Conservation (phyloP, 1,140 invertebrate genomes). For the Mycetomoellerius zeteki region DNA sequence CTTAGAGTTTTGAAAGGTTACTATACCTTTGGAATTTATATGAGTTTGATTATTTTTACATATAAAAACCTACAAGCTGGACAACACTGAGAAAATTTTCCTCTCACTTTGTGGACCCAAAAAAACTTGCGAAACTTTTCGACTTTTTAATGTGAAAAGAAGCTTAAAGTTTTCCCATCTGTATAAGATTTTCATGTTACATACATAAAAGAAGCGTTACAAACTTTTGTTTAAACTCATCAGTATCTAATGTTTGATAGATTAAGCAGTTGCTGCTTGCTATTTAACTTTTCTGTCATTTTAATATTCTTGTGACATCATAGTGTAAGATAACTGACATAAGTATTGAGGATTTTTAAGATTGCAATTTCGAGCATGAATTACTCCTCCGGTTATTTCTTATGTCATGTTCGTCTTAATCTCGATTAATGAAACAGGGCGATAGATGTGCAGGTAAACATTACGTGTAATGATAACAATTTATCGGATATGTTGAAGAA, state of each 20-base stretch:
- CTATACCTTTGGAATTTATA: no score
- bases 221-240: no score
- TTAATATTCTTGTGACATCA: conserved; percentile 2
- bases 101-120: no score
- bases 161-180: no score
- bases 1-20: no score
- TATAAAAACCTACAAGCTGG: no score
- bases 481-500: conserved; percentile 29
- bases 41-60: no score
- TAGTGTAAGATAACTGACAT: not conserved
- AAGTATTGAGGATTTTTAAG: not conserved
- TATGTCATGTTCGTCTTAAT: conserved; percentile 38
- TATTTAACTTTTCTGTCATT: not conserved
- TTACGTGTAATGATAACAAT: conserved; percentile 17
- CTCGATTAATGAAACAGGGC: not conserved
- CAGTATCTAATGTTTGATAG: not conserved
- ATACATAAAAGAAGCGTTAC: no score
- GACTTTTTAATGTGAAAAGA: no score
- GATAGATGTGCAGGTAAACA: not conserved
- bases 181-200: no score
- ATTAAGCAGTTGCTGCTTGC: not conserved
- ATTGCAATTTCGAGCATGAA: not conserved
- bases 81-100: no score
- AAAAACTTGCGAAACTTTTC: no score
- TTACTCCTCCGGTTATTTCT: conserved; percentile 55